A percentile compares a stretch with the other conserved stretches of the same genome.
These are phyloP conservation scores for Siderastrea siderea DNA, from an alignment of 92 coral and sea anemone genomes.

Conservation along the genomic window DNA sequence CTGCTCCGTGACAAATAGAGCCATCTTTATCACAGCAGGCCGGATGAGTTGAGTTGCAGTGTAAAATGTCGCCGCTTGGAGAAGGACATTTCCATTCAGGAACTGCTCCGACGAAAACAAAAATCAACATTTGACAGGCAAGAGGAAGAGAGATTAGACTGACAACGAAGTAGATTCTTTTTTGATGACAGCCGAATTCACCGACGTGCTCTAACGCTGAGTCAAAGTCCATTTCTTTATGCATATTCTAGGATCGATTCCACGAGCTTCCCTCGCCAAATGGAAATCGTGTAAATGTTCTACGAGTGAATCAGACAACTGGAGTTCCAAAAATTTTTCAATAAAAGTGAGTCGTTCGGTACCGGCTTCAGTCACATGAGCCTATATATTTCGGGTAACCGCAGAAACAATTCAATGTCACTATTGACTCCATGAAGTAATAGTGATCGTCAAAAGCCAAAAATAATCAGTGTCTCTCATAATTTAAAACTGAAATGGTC, in stretches of 20 bases:
- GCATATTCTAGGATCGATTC: neutral
- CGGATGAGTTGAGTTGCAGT: conserved; percentile 27
- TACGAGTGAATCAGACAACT: too few relatives aligned
- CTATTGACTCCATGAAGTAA: too few relatives aligned
- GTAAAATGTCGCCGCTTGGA: conserved; percentile 12
- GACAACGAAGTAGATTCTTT: conserved; percentile 64
- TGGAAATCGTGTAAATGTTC: too few relatives aligned
- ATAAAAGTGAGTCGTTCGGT: too few relatives aligned
- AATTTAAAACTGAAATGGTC: too few relatives aligned
- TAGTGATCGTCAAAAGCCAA: too few relatives aligned
- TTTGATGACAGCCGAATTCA: conserved; percentile 89
- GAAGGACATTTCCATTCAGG: conserved; percentile 85
- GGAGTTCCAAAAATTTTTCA: too few relatives aligned
- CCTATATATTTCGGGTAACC: too few relatives aligned
- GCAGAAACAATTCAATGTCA: too few relatives aligned
- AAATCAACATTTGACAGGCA: conserved; percentile 76
- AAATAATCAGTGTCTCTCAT: too few relatives aligned
- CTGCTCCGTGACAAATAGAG: conserved; percentile 64
- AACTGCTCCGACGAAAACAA: conserved; percentile 85
- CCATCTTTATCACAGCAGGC: conserved; percentile 64
- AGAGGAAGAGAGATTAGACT: conserved; percentile 72
- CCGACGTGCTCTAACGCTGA: conserved; percentile 75
- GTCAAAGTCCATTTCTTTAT: conserved; percentile 74
- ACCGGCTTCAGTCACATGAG: too few relatives aligned
- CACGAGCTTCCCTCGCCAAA: too few relatives aligned